These are phyloP conservation scores for Phalera bucephala DNA, from an alignment of 2,888 invertebrate species.

Conservation along the genomic window DNA sequence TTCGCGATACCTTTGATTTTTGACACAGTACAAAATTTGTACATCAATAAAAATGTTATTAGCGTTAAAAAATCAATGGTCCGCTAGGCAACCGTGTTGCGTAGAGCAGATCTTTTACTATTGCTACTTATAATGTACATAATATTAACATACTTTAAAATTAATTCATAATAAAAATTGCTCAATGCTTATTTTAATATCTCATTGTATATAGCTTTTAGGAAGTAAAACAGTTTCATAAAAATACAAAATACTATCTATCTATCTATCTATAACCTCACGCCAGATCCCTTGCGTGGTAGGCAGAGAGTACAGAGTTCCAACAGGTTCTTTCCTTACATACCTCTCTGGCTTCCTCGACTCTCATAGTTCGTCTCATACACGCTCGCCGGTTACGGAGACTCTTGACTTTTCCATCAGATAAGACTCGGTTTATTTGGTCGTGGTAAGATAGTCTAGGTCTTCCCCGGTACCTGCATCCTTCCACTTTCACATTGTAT, in stretches of 20 bases:
- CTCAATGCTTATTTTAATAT: constrained; percentile 52
- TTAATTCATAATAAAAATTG: constrained; percentile 44
- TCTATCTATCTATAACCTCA: too few relatives aligned
- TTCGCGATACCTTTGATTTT: neutral
- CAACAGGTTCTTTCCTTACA: too few relatives aligned
- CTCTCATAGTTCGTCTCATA: too few relatives aligned
- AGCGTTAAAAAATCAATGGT: neutral
- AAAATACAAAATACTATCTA: constrained; percentile 25
- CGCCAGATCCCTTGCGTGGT: too few relatives aligned
- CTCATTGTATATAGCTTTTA: constrained; percentile 34
- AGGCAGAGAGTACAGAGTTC: too few relatives aligned
- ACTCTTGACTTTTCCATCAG: too few relatives aligned
- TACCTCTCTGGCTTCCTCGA: too few relatives aligned
- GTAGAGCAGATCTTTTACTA: constrained; percentile 3
- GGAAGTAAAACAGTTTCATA: constrained; percentile 17
- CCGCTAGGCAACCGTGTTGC: constrained; percentile 7
- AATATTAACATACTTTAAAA: constrained; percentile 7
- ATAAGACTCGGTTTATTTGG: too few relatives aligned
- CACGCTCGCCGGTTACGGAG: neutral
- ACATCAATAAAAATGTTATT: constrained; percentile 3
- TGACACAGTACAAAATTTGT: neutral
- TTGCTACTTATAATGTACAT: neutral
- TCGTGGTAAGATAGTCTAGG: too few relatives aligned
- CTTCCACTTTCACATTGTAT: too few relatives aligned
- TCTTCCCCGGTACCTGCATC: too few relatives aligned